Conservation (phyloP, 2,113 vertebrate species). For the Pteropus alecto region DNA sequence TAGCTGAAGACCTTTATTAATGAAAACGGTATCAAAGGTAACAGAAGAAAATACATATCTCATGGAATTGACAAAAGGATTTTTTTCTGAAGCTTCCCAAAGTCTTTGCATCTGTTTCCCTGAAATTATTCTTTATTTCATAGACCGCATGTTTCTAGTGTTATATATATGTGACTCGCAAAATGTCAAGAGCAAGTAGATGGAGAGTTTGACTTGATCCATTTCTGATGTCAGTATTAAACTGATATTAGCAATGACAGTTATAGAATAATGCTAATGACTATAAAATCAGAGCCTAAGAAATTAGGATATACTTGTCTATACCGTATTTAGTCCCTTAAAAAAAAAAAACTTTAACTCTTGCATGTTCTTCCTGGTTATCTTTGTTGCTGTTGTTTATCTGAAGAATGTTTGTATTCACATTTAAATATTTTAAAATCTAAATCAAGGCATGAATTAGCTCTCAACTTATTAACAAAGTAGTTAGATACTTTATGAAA, state of each 20-base stretch:
- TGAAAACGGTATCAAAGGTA: constrained; percentile 65
- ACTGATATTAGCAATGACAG: not conserved
- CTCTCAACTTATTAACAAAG: not conserved
- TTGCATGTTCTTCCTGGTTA: not conserved
- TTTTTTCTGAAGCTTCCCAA: constrained; percentile 9
- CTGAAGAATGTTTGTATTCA: not conserved
- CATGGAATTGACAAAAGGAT: not conserved
- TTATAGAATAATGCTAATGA: not conserved
- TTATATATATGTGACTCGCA: not conserved
- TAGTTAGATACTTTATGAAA: not conserved
- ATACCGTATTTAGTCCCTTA: not conserved
- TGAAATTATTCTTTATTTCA: constrained; percentile 29
- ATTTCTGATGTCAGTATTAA: not conserved
- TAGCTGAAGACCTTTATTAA: constrained; percentile 68
- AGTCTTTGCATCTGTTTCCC: constrained; percentile 1
- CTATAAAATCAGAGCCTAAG: not conserved
- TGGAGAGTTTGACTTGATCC: not conserved
- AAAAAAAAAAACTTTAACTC: not conserved
- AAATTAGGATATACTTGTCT: not conserved
- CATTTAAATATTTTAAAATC: not conserved
- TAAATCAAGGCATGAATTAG: not conserved
- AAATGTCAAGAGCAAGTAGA: not conserved
- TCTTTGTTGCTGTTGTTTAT: not conserved
- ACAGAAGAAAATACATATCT: constrained; percentile 45
- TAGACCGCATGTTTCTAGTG: not conserved